A percentile compares a stretch with the other conserved stretches of the same genome.
phyloP scores from a whole-genome alignment of 2,888 invertebrate genomes.

The Ommatoiulus sabulosus region DNA sequence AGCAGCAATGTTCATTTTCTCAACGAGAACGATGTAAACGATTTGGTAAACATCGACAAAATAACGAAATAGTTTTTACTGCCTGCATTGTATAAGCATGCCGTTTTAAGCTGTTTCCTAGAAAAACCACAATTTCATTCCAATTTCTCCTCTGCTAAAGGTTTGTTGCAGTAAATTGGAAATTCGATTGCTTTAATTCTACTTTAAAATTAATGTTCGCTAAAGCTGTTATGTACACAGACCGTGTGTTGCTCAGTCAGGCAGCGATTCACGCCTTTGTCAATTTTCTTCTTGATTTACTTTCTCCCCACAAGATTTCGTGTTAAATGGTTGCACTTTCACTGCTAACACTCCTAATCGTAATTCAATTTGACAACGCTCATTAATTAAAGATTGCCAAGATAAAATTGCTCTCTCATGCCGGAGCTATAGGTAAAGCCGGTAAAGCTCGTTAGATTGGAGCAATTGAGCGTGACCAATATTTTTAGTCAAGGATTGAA shows the following conservation, averaged over 20 bases:
- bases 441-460: neutral
- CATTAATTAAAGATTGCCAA: slow-evolving; percentile 10
- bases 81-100: neutral
- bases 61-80: neutral
- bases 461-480: neutral
- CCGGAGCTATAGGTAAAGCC: neutral
- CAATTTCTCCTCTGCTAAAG: neutral
- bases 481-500: neutral
- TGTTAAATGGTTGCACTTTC: neutral
- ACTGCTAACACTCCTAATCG: neutral
- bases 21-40: too few species aligned
- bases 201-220: slow-evolving; percentile 18
- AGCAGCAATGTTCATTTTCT: too few species aligned
- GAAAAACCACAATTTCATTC: neutral
- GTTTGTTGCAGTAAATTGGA: neutral
- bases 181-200: slow-evolving; percentile 30
- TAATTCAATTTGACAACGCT: slow-evolving; percentile 44
- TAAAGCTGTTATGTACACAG: neutral
- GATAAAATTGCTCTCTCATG: slow-evolving; percentile 15
- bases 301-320: slow-evolving; percentile 13
- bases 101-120: neutral
- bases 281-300: neutral
- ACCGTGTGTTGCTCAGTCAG: neutral
- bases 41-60: too few species aligned
- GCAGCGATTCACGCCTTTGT: slow-evolving; percentile 21